Base-by-base conservation (phyloP, 2,888 invertebrate species). In the Lepidocyrtinus sp. region DNA sequence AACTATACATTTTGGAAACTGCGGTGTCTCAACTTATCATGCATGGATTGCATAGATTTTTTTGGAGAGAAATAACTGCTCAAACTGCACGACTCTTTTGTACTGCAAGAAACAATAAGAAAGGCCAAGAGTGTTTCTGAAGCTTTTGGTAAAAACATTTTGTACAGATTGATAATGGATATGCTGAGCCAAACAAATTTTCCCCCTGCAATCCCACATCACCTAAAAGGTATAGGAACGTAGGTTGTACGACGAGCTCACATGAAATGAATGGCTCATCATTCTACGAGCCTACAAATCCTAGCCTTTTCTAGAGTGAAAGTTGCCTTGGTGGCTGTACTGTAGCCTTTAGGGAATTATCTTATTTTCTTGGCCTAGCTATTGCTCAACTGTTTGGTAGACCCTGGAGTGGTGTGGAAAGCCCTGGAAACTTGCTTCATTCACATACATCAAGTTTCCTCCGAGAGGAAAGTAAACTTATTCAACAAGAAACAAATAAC, bases 91-190 rank as follows among this genome's bases (percentile, higher is more conserved):
- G n/a, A n/a, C 17, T 50, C 50, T 50, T 50, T 50, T 50, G 50
- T 50, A 50, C 50, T 50, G 2, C 17, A 1, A 50, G 50, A n/a
- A 7, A 50, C 12, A 15, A n/a, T 50, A 7, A 36, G 36, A 5
- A 50, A 73, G 63, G 36, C 27, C 36, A 36, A 5, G 5, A 36
- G 5, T 50, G 50, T 15, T 50, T 50, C 15, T 2, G 2, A 7
- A 50, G n/a, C 17, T 46, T 68, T 72, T 79, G 62, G 61, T 62
- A n/a, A 55, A 80, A 71, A 71, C 75, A 67, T 67, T 75, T 71
- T 75, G 75, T 75, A 67, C 75, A 80, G 80, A 80, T 80, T 80
- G 75, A 74, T 74, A 79, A 79, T 79, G 73, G 74, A 79, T 79
- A 74, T 73, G 78, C 68, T 79, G 69, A 68, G 68, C 61, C 69